Evolutionary conservation across 2,888 invertebrate species (phyloP).

Genomic region (Yponomeuta evonymella): DNA sequence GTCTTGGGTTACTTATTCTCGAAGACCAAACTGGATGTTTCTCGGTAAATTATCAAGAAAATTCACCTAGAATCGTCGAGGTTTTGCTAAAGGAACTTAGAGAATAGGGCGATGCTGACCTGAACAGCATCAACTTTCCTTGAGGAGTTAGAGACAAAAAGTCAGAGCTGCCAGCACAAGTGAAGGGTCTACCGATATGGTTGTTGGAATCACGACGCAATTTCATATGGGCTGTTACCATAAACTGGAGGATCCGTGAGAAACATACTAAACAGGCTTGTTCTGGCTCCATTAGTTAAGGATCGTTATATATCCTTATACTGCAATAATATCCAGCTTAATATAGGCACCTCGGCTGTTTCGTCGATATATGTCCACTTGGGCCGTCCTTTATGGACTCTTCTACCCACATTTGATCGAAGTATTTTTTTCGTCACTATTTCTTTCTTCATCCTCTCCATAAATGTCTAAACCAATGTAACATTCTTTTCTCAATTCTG

Average conservation of each 20-base stretch:
- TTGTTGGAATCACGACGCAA: slow-evolving; percentile 27
- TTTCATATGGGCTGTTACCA: background rate
- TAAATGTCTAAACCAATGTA: too few species aligned
- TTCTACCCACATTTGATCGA: too few species aligned
- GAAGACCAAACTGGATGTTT: background rate
- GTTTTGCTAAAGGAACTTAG: slow-evolving; percentile 23
- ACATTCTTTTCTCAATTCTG: too few species aligned
- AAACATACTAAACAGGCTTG: background rate
- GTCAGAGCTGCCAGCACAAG: slow-evolving; percentile 20
- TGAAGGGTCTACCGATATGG: slow-evolving; percentile 31
- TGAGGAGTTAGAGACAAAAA: slow-evolving; percentile 64
- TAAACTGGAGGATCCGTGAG: slow-evolving; percentile 1
- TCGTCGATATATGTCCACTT: too few species aligned
- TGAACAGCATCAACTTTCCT: slow-evolving; percentile 66
- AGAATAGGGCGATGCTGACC: background rate
- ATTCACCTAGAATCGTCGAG: slow-evolving; percentile 23
- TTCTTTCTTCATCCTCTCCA: too few species aligned
- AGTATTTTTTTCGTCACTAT: too few species aligned
- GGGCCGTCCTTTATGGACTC: too few species aligned
- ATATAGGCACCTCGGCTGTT: too few species aligned
- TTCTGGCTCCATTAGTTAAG: background rate
- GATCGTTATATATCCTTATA: too few species aligned
- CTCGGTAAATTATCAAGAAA: background rate
- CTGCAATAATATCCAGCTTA: too few species aligned
- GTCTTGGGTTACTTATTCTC: background rate